Evolutionary conservation across 2,797 vertebrate genomes (phyloP).

Genomic region (Gorsachius magnificus): DNA sequence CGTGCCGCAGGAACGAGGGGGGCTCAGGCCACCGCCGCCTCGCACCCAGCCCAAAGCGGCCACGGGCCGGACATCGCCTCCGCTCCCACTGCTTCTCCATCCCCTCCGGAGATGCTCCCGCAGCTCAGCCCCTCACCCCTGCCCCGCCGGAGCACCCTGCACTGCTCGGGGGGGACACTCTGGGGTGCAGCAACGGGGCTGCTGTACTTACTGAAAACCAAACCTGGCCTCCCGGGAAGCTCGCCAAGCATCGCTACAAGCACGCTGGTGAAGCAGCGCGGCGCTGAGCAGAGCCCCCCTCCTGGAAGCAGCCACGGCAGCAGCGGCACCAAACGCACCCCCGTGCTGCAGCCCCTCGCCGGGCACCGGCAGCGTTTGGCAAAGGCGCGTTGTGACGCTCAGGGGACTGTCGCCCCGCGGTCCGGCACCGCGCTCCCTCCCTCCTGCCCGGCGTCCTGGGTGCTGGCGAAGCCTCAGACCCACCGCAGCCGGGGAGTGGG

Average conservation of each 20-base stretch:
- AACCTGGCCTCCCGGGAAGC: neutral
- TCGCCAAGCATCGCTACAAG: neutral
- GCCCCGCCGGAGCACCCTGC: fast-evolving
- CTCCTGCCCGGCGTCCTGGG: no score
- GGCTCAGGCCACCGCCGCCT: neutral
- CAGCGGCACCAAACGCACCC: neutral
- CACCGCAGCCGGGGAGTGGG: neutral
- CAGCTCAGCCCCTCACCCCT: neutral
- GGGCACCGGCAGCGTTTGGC: neutral
- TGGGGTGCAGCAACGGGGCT: neutral
- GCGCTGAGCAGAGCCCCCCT: neutral
- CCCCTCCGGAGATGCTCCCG: no score
- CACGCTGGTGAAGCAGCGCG: no score
- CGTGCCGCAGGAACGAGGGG: fast-evolving
- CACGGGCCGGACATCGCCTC: neutral
- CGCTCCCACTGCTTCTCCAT: neutral
- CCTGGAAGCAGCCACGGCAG: neutral
- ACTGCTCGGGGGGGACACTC: neutral
- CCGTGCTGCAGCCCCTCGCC: neutral
- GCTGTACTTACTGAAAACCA: neutral
- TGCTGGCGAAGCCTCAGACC: neutral
- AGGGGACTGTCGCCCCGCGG: neutral
- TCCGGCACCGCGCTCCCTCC: no score
- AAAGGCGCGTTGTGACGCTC: neutral
- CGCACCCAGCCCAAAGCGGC: neutral